Evolutionary conservation across 2,888 invertebrate genomes (phyloP), one percentile per base, ranked within the genome.

Genomic region (Invenusta paracnida): DNA sequence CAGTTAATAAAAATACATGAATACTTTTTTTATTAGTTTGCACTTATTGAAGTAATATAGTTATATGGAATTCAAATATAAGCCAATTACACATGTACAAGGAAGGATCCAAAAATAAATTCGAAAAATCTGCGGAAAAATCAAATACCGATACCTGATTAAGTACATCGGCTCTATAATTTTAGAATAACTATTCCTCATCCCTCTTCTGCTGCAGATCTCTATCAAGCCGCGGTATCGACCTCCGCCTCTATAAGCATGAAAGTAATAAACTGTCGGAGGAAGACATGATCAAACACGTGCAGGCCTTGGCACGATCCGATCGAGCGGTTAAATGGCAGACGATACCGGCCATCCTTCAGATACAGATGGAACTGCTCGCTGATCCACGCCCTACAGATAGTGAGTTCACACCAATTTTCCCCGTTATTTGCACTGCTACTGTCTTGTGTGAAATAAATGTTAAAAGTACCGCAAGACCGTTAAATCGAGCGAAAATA

Each of bases 211-310:
- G 0, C 2, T 83, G 30, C 28, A 83, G 83, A 27, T 23, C 25
- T 0, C 27, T 83, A n/a, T 67, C 66, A 1, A 30, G n/a, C 2
- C 2, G 27, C 2, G 83, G 83, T n/a, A 83, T 27, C 30, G 27
- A 31, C 31, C 11, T 83, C 2, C 2, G 83, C 17, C 67, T 84
- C 11, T 83, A 28, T 23, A 84, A 84, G 73, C 29, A 73, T 27
- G 84, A 84, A 1, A 29, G 27, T n/a, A 73, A 67, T 13, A 84
- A 84, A 84, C n/a, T 29, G 23, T 84, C 84, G 2, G 84, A 84
- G 23, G 84, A 84, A 17, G 84, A 84, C 29, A 23, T 84, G n/a
- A 84, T 84, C 67, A 84, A 84, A 28, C 81, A 25, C 1, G 29
- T 67, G 25, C 84, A 84, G 66, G 66, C 1, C 2, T 17, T 83